These are phyloP conservation scores for Tamandua tetradactyla DNA, from an alignment of 2,797 vertebrate species.

Conservation along the genomic window DNA sequence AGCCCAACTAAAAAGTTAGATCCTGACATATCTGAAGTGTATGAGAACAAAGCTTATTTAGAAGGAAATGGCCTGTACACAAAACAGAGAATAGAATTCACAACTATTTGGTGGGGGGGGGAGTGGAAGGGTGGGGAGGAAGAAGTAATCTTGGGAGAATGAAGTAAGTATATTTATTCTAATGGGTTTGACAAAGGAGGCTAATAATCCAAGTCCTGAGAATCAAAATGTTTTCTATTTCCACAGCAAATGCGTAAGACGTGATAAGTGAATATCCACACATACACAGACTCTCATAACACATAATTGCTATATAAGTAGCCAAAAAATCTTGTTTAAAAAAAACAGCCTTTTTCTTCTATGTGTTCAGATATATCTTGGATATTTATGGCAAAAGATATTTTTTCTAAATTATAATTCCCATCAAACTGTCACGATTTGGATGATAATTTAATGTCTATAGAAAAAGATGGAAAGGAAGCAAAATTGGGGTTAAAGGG, in stretches of 20 bases:
- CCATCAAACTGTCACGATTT: not conserved
- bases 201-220: no score
- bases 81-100: no score
- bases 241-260: no score
- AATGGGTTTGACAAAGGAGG: not conserved
- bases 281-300: not conserved
- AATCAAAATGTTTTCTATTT: no score
- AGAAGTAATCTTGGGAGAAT: not conserved
- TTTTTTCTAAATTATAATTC: not conserved
- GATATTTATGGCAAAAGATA: not conserved
- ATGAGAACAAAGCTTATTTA: no score
- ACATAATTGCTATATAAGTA: not conserved
- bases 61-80: no score
- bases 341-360: not conserved
- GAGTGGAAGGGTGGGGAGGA: no score
- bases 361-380: not conserved
- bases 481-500: not conserved
- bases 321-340: not conserved
- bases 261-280: no score
- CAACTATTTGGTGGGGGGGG: no score
- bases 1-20: not conserved
- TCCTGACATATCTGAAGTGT: no score
- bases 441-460: not conserved
- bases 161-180: not conserved
- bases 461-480: not conserved